phyloP scores from a whole-genome alignment of 1,140 invertebrate genomes.

The Drosophila funebris region DNA sequence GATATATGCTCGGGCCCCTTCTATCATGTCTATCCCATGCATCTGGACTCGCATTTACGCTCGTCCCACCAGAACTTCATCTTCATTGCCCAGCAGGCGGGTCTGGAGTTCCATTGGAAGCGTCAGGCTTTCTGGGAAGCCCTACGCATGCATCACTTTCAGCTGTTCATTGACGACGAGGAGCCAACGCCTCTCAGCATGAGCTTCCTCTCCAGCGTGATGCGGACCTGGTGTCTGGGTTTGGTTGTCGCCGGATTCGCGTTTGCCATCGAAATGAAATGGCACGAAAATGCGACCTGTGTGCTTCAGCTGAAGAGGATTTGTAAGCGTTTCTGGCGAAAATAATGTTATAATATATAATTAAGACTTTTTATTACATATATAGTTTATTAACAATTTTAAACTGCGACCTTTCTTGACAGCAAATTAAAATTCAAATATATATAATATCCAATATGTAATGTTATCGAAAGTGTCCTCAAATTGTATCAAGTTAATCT shows the following conservation, averaged over 20 bases:
- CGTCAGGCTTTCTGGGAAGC: constrained; percentile 66
- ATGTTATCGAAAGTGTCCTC: too few relatives aligned
- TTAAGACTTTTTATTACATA: too few relatives aligned
- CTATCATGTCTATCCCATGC: constrained; percentile 73
- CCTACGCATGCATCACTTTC: constrained; percentile 34
- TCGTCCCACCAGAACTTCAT: constrained; percentile 61
- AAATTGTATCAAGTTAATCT: too few relatives aligned
- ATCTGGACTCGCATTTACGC: constrained; percentile 63
- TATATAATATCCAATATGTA: too few relatives aligned
- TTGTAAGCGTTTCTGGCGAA: background rate
- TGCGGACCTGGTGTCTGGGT: constrained; percentile 64
- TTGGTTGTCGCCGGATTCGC: constrained; percentile 50
- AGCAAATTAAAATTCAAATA: too few relatives aligned
- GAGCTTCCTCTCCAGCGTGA: constrained; percentile 55
- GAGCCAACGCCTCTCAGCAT: constrained; percentile 50
- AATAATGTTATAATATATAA: background rate
- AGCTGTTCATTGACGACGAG: constrained; percentile 45
- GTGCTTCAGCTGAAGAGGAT: background rate
- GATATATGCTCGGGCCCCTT: constrained; percentile 71
- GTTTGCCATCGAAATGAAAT: constrained; percentile 66
- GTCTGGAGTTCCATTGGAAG: constrained; percentile 58
- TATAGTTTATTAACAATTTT: too few relatives aligned
- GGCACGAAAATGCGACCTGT: constrained; percentile 7
- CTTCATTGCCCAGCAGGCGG: constrained; percentile 63
- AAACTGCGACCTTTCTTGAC: too few relatives aligned